phyloP scores from a whole-genome alignment of 2,888 invertebrate genomes.

The Pseudeuparius sepicola region DNA sequence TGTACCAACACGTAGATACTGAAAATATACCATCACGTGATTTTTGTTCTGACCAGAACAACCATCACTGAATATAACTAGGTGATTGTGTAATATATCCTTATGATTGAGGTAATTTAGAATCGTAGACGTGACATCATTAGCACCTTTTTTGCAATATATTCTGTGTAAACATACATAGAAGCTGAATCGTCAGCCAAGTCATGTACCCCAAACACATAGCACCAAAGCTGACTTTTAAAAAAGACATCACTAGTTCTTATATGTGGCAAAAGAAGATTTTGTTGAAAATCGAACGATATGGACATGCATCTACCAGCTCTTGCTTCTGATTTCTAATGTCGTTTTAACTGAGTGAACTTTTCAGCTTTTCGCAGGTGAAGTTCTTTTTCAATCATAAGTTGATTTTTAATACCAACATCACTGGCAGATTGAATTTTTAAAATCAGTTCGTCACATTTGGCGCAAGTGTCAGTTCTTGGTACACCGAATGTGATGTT shows the following conservation, averaged over 20 bases:
- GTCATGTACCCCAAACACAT: constrained; percentile 14
- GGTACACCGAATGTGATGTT: constrained; percentile 14
- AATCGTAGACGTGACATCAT: constrained; percentile 18
- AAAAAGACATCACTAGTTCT: constrained; percentile 16
- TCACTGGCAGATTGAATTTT: constrained; percentile 11
- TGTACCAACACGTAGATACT: constrained; percentile 3
- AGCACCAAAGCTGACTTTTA: constrained; percentile 14
- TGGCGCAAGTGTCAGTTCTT: constrained; percentile 12
- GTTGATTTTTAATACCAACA: constrained; percentile 9
- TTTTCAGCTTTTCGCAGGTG: constrained; percentile 12
- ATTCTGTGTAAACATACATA: constrained; percentile 13
- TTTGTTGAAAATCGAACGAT: constrained; percentile 14
- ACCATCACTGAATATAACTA: constrained; percentile 12
- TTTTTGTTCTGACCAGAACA: constrained; percentile 18
- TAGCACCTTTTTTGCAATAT: constrained; percentile 16
- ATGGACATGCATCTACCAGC: constrained; percentile 11
- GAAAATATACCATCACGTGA: constrained; percentile 11
- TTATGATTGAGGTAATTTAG: constrained; percentile 15
- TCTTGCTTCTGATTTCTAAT: constrained; percentile 7
- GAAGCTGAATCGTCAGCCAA: constrained; percentile 12
- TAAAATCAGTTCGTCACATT: constrained; percentile 12
- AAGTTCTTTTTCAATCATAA: constrained; percentile 13
- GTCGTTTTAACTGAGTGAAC: constrained; percentile 6
- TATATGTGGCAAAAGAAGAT: constrained; percentile 12
- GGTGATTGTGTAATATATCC: constrained; percentile 3